Evolutionary conservation across 2,888 invertebrate genomes (phyloP).

Genomic region (Drosophila austrosaltans): DNA sequence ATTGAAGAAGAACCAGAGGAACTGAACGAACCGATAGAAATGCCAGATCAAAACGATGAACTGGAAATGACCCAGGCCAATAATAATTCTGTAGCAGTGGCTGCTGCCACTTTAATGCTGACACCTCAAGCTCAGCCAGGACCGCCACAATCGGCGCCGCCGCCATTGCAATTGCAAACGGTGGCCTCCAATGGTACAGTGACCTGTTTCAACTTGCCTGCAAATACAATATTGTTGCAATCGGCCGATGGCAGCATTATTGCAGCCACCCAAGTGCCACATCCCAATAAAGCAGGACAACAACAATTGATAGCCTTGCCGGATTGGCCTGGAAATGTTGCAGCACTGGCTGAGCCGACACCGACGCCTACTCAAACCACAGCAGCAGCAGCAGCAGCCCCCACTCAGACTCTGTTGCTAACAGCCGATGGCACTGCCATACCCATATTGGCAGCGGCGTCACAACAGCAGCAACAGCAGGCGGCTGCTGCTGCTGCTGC

Average conservation of each 20-base stretch:
- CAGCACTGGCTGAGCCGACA: slow-evolving; percentile 36
- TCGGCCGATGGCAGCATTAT: slow-evolving; percentile 79
- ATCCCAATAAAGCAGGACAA: slow-evolving; percentile 72
- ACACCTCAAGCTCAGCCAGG: slow-evolving; percentile 10
- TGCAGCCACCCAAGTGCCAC: slow-evolving; percentile 68
- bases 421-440: slow-evolving; percentile 76
- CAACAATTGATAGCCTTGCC: slow-evolving; percentile 78
- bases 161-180: slow-evolving; percentile 76
- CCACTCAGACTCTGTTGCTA: slow-evolving; percentile 70
- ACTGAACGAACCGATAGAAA: slow-evolving; percentile 36
- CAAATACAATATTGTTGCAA: slow-evolving; percentile 79
- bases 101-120: slow-evolving; percentile 28
- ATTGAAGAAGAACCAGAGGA: slow-evolving; percentile 72
- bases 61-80: slow-evolving; percentile 39
- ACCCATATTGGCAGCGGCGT: slow-evolving; percentile 67
- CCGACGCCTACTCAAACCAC: slow-evolving; percentile 20
- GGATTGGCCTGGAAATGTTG: slow-evolving; percentile 63
- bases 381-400: slow-evolving; percentile 40
- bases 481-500: slow-evolving; percentile 76
- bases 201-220: slow-evolving; percentile 79
- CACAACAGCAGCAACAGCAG: slow-evolving; percentile 72
- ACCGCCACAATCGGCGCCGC: slow-evolving; percentile 53
- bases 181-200: slow-evolving; percentile 80
- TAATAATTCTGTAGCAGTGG: background rate
- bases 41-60: slow-evolving; percentile 43